Base-by-base conservation (phyloP, 92 coral and sea anemone genomes). In the Phenganax marumi region DNA sequence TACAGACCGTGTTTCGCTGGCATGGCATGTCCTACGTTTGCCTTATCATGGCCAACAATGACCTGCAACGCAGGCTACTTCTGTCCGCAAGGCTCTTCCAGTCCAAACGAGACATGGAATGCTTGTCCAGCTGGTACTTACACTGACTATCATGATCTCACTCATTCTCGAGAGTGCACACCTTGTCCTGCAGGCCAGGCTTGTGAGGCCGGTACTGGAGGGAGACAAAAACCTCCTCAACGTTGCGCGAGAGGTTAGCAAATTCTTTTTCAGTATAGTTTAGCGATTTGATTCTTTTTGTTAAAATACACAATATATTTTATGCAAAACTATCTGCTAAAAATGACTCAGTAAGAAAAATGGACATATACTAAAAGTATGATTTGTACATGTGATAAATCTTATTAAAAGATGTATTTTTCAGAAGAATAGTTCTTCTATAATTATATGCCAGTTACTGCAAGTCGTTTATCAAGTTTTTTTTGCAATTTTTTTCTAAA, bases 141-240 rank as follows among this genome's bases (percentile, higher is more conserved):
- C 75, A 94, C 98, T 33, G 98, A 94, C 85, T 92, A 84, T 47
- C 98, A 94, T 68, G 91, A 94, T 84, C 76, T 94, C 58, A 94
- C 98, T 0, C 94, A 90, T 57, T 82, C 86, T 33, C 89, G 97
- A 4, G 98, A 94, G 80, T 94, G 98, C 69, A 90, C 97, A 1
- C 88, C 89, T 23, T 94, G 98, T 70, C 98, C 98, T 53, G 97
- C 86, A 80, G 89, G 97, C 73, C 97, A 91, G 77, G 91, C 98
- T 10, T 94, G 98, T 75, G 90, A 90, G 70, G 95, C 97, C 65
- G 99, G 99, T 6, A 92, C 99, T 70, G 99, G 99, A 8, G 99
- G 99, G 14, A 89, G 83, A 61, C 97, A 92, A 81, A 96, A 96
- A 76, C 93, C 93, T 24, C 99, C 99, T 50, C 97, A 96, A 77